These are phyloP conservation scores for Pimephales promelas DNA, from an alignment of 2,113 vertebrate genomes.

Conservation along the genomic window DNA sequence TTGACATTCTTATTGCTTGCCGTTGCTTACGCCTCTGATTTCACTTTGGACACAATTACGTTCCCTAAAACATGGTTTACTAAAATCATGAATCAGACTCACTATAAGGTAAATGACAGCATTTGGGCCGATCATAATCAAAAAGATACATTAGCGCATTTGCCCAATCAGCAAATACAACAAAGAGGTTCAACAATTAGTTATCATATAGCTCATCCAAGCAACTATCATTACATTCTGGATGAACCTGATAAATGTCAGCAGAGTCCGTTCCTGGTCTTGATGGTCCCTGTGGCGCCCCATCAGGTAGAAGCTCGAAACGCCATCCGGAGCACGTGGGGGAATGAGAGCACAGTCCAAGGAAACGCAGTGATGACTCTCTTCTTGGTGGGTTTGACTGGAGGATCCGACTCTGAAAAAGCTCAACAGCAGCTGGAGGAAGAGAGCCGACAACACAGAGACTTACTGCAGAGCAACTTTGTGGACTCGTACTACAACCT, in stretches of 20 bases:
- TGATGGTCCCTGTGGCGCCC: constrained; percentile 73
- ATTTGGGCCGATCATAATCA: background rate
- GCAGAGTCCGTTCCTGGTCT: constrained; percentile 73
- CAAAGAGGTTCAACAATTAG: background rate
- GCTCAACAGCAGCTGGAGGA: constrained; percentile 50
- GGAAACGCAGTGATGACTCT: constrained; percentile 64
- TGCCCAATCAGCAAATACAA: background rate
- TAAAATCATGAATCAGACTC: background rate
- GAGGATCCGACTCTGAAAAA: background rate
- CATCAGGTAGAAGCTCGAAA: constrained; percentile 51
- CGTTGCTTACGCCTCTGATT: background rate
- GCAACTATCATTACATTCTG: background rate
- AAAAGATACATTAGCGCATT: background rate
- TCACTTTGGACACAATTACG: background rate
- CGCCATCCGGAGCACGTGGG: constrained; percentile 77
- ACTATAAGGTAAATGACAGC: background rate
- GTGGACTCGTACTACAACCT: constrained; percentile 75
- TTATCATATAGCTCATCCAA: constrained; percentile 8
- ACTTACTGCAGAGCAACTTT: constrained; percentile 80
- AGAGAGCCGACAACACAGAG: constrained; percentile 69
- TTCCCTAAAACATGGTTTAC: background rate
- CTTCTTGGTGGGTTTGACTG: constrained; percentile 70
- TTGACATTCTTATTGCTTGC: background rate
- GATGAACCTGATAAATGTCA: constrained; percentile 46
- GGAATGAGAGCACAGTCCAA: constrained; percentile 64